Percentiles rank a stretch among this genome's conserved stretches.
These are phyloP conservation scores for Stenchaetothrips biformis DNA, from an alignment of 2,888 invertebrate genomes.

Conservation along the genomic window DNA sequence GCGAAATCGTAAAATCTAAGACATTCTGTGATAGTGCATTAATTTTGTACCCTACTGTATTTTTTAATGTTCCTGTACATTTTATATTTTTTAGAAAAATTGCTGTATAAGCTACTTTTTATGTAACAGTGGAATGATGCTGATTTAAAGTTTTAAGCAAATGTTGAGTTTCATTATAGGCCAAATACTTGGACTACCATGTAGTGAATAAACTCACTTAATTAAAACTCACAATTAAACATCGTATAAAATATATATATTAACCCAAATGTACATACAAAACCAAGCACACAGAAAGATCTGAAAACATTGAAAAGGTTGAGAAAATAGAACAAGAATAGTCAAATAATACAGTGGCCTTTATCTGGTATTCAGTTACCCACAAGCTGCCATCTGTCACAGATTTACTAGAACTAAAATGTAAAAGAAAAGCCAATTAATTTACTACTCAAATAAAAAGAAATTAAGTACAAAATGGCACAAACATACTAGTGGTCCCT, in stretches of 20 bases:
- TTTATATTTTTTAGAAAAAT: not conserved
- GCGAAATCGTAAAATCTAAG: not conserved
- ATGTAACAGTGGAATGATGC: not conserved
- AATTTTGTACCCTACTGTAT: too few relatives aligned
- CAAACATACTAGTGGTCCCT: not conserved
- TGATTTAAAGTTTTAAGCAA: not conserved
- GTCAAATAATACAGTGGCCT: not conserved
- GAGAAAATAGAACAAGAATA: not conserved
- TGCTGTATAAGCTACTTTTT: not conserved
- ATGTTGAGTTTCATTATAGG: not conserved
- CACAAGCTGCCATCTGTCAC: not conserved
- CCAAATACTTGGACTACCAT: not conserved
- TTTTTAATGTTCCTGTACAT: not conserved
- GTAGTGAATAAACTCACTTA: not conserved
- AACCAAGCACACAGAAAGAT: not conserved
- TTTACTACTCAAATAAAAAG: not conserved
- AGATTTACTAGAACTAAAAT: not conserved
- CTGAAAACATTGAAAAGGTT: too few relatives aligned
- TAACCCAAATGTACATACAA: not conserved
- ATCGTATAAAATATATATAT: not conserved
- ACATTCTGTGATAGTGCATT: not conserved
- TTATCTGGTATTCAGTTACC: not conserved
- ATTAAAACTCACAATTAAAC: too few relatives aligned
- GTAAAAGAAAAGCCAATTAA: too few relatives aligned
- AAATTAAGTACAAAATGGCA: not conserved